Evolutionary conservation across 1,140 invertebrate species (phyloP).

Genomic region (Nasonia giraulti): DNA sequence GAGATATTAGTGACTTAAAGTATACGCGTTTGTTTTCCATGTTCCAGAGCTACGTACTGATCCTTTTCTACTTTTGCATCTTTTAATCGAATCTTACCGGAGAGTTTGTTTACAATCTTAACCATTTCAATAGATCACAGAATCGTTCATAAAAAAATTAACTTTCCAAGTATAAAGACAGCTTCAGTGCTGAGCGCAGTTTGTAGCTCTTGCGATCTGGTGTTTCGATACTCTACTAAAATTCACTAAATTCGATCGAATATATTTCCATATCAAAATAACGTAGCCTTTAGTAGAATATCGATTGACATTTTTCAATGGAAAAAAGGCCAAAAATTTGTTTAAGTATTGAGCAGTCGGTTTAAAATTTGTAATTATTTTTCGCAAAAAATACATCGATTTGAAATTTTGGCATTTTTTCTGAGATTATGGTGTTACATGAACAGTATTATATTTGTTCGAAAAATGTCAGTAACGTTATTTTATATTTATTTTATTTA

Average conservation of each 20-base stretch:
- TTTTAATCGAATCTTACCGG: background rate
- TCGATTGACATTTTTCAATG: background rate
- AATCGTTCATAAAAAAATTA: background rate
- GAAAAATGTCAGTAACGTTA: background rate
- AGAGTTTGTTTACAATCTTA: too few relatives aligned
- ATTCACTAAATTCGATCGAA: background rate
- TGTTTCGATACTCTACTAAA: slow-evolving; percentile 25
- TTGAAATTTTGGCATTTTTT: background rate
- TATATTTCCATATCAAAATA: background rate
- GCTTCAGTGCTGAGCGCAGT: background rate
- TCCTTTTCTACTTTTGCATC: background rate
- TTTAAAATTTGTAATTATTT: too few relatives aligned
- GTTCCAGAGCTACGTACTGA: slow-evolving; percentile 17
- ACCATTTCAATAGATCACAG: background rate
- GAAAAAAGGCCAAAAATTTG: slow-evolving; percentile 31
- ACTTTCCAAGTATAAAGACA: background rate
- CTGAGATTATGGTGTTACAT: background rate
- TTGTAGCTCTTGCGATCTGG: slow-evolving; percentile 4
- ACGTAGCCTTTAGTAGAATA: slow-evolving; percentile 9
- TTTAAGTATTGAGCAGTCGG: background rate
- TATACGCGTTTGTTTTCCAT: slow-evolving; percentile 59
- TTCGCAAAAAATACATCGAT: background rate
- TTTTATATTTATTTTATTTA: background rate
- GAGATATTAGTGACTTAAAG: slow-evolving; percentile 62
- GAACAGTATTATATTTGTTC: background rate